Evolutionary conservation across 2,797 vertebrate genomes (phyloP).

Genomic region (Champsocephalus esox): DNA sequence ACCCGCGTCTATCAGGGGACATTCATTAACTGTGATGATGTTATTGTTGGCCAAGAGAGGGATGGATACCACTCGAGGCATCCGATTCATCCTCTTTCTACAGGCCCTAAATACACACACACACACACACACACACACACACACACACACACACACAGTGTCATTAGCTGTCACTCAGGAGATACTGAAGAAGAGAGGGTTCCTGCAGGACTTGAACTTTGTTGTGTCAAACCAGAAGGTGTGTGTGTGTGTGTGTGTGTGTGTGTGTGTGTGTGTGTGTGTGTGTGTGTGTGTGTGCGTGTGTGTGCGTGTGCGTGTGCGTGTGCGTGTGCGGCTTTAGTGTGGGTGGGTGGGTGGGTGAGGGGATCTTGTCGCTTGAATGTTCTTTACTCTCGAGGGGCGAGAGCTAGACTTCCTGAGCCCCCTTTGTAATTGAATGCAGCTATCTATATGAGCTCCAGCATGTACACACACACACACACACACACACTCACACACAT

Average conservation of each 20-base stretch:
- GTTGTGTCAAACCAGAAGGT: constrained; percentile 39
- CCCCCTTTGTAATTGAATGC: constrained; percentile 72
- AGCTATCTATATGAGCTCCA: constrained; percentile 62
- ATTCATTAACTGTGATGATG: constrained; percentile 61
- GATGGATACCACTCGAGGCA: constrained; percentile 30
- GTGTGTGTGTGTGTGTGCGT: too few relatives aligned
- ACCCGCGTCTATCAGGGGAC: constrained; percentile 37
- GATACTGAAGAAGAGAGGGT: constrained; percentile 13
- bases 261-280: constrained; percentile 14
- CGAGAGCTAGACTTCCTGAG: constrained; percentile 61
- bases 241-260: constrained; percentile 15
- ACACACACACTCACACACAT: constrained; percentile 14
- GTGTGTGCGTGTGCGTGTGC: too few relatives aligned
- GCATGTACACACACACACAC: constrained; percentile 25
- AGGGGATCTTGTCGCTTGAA: constrained; percentile 60
- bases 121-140: constrained; percentile 1
- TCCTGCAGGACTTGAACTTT: constrained; percentile 40
- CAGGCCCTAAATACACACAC: not conserved
- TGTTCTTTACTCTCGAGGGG: constrained; percentile 61
- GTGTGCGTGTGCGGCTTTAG: constrained; percentile 14
- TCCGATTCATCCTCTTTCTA: constrained; percentile 25
- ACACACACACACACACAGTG: too few relatives aligned
- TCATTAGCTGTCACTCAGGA: constrained; percentile 23
- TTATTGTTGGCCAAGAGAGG: constrained; percentile 61
- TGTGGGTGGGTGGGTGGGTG: constrained; percentile 61